These are phyloP conservation scores for Andrena fulva DNA, from an alignment of 2,888 invertebrate genomes.

Conservation along the genomic window DNA sequence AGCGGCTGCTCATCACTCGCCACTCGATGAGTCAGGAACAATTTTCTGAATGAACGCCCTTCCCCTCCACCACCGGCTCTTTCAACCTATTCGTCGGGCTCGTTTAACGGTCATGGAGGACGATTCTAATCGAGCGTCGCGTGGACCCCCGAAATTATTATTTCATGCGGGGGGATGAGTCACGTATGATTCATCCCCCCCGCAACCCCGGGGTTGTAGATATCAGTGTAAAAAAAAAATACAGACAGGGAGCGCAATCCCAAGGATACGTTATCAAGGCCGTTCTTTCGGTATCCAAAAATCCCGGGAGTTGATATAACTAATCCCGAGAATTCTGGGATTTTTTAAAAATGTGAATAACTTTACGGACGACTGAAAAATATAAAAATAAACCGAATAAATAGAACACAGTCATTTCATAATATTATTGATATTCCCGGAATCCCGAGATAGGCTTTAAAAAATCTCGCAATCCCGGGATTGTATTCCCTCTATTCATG, in stretches of 20 bases:
- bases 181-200: conserved; percentile 36
- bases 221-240: neutral
- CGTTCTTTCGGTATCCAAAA: too few relatives aligned
- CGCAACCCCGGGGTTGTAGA: neutral
- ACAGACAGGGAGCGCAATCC: neutral
- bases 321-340: too few relatives aligned
- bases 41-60: conserved; percentile 17
- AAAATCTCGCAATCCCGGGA: too few relatives aligned
- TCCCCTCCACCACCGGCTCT: neutral
- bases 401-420: too few relatives aligned
- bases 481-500: too few relatives aligned
- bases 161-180: conserved; percentile 34
- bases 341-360: too few relatives aligned
- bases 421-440: too few relatives aligned
- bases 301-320: too few relatives aligned
- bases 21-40: conserved; percentile 13
- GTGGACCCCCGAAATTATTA: conserved; percentile 30
- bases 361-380: too few relatives aligned
- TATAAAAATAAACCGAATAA: too few relatives aligned
- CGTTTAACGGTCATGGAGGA: neutral
- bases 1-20: conserved; percentile 1
- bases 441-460: too few relatives aligned
- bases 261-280: too few relatives aligned
- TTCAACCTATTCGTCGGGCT: neutral
- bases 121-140: conserved; percentile 18